These are phyloP conservation scores for Dendrolimus kikuchii DNA, from an alignment of 1,140 invertebrate species.

Conservation along the genomic window DNA sequence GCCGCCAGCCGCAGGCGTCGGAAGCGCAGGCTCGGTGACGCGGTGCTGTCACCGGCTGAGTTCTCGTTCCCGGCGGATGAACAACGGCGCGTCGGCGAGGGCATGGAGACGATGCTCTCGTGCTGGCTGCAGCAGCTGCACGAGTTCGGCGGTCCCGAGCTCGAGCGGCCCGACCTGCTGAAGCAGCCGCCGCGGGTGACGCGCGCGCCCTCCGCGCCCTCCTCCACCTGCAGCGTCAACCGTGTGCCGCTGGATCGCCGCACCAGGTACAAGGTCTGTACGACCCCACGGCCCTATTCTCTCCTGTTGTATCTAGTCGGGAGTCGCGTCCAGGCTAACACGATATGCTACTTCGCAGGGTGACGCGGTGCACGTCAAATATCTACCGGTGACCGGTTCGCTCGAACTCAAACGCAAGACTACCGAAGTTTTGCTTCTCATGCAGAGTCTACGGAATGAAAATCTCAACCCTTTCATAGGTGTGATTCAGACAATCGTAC, in stretches of 20 bases:
- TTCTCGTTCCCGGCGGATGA: conserved; percentile 49
- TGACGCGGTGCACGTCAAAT: conserved; percentile 89
- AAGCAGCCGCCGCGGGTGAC: conserved; percentile 73
- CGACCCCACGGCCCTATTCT: no score
- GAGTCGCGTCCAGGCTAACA: neutral
- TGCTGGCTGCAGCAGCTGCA: conserved; percentile 86
- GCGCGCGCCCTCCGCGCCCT: conserved; percentile 73
- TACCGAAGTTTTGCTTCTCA: conserved; percentile 84
- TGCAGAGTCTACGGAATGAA: conserved; percentile 89
- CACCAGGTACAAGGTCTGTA: conserved; percentile 82
- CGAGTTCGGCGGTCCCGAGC: conserved; percentile 84
- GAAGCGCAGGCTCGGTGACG: conserved; percentile 10
- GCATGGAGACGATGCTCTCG: conserved; percentile 86
- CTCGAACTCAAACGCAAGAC: conserved; percentile 86
- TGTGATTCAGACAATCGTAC: conserved; percentile 12
- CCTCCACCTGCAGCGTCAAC: conserved; percentile 76
- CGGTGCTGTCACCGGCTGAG: conserved; percentile 27
- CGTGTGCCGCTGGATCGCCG: conserved; percentile 79
- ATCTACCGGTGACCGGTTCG: conserved; percentile 72
- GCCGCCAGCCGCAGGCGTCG: conserved; percentile 10
- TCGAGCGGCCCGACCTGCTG: conserved; percentile 86
- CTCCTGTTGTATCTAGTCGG: no score
- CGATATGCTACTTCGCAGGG: conserved; percentile 74
- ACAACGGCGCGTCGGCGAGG: conserved; percentile 77
- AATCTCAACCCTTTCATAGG: conserved; percentile 90